Evolutionary conservation across 2,888 invertebrate genomes (phyloP).

Genomic region (Aplocera efformata): DNA sequence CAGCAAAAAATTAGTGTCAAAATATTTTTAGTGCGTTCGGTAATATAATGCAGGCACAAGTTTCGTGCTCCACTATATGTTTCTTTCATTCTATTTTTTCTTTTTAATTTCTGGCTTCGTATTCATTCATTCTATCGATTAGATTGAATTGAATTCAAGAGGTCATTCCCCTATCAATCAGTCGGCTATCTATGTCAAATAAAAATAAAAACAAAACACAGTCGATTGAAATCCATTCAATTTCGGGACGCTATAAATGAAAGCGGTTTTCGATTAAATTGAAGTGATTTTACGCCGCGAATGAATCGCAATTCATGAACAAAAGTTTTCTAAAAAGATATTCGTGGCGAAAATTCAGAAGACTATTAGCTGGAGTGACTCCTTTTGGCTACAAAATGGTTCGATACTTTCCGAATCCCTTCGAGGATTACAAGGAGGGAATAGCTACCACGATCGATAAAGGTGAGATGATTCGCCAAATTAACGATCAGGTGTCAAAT

Average conservation of each 20-base stretch:
- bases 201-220: slow-evolving; percentile 14
- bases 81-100: no score
- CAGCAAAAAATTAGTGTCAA: no score
- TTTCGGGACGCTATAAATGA: no score
- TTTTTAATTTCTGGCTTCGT: no score
- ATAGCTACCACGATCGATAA: slow-evolving; percentile 35
- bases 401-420: slow-evolving; percentile 64
- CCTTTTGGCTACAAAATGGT: slow-evolving; percentile 55
- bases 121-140: no score
- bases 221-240: neutral
- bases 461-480: slow-evolving; percentile 43
- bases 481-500: slow-evolving; percentile 51
- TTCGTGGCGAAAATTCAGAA: slow-evolving; percentile 31
- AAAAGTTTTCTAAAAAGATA: slow-evolving; percentile 29
- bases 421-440: slow-evolving; percentile 49
- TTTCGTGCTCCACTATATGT: no score
- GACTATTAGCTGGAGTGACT: slow-evolving; percentile 33
- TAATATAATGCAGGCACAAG: no score
- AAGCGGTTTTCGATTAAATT: no score
- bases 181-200: neutral
- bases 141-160: neutral
- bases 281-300: neutral
- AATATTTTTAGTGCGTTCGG: no score
- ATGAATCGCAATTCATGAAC: slow-evolving; percentile 33
- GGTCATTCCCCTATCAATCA: slow-evolving; percentile 9